These are phyloP conservation scores for Ctenodactylus gundi DNA, from an alignment of 2,113 vertebrate species.

Conservation along the genomic window DNA sequence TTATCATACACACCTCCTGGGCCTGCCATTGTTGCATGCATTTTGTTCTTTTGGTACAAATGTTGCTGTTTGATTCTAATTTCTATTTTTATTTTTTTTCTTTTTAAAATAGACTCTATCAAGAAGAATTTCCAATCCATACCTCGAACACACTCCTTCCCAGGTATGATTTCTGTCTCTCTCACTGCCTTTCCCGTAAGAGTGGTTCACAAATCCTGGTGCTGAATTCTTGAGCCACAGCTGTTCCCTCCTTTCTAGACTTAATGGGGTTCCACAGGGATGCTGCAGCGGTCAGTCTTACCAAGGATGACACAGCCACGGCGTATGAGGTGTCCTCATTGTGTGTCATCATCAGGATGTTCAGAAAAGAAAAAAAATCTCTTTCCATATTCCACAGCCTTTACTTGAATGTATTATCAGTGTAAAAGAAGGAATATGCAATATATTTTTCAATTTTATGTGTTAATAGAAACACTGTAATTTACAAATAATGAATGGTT, in stretches of 20 bases:
- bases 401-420: background rate
- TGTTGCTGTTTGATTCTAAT: conserved; percentile 47
- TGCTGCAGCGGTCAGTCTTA: background rate
- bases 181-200: background rate
- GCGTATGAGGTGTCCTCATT: background rate
- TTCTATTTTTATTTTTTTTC: background rate
- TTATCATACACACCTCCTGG: background rate
- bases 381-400: background rate
- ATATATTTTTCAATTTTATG: background rate
- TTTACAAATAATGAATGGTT: background rate
- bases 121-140: conserved; percentile 88
- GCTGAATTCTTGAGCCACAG: background rate
- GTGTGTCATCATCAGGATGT: background rate
- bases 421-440: background rate
- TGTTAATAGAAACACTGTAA: background rate
- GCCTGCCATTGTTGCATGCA: background rate
- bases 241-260: background rate
- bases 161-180: conserved; percentile 80
- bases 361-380: background rate
- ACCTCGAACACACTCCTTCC: conserved; percentile 84
- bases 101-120: conserved; percentile 81
- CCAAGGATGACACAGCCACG: background rate
- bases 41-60: background rate
- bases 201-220: background rate
- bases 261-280: background rate